Percentiles rank a stretch among this genome's conserved stretches.
These are phyloP conservation scores for Microctonus hyperodae DNA, from an alignment of 2,888 invertebrate species.

Conservation along the genomic window DNA sequence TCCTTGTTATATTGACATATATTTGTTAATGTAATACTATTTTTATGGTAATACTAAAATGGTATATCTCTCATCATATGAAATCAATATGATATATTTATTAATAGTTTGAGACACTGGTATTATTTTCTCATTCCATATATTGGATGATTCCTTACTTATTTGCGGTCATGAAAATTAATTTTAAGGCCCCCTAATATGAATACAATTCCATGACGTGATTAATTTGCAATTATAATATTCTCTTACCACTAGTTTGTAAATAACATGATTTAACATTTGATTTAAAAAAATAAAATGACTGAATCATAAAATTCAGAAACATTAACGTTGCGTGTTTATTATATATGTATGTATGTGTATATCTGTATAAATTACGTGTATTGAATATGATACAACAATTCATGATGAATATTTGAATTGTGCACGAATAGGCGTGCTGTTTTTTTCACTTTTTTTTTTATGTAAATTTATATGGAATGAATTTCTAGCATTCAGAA, in stretches of 20 bases:
- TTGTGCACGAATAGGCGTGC: conserved; percentile 39
- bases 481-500: neutral
- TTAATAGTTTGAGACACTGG: conserved; percentile 2
- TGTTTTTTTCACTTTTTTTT: neutral
- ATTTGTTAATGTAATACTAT: conserved; percentile 33
- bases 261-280: conserved; percentile 23
- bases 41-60: conserved; percentile 37
- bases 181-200: neutral
- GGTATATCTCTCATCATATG: conserved; percentile 17
- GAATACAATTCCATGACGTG: conserved; percentile 3
- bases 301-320: conserved; percentile 57
- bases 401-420: conserved; percentile 28
- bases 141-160: neutral
- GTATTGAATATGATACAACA: neutral
- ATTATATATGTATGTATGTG: conserved; percentile 26
- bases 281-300: conserved; percentile 26
- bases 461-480: conserved; percentile 19
- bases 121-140: neutral
- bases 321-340: conserved; percentile 59
- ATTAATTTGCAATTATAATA: neutral
- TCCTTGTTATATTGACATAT: neutral
- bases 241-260: neutral
- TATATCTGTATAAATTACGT: conserved; percentile 9
- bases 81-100: conserved; percentile 12
- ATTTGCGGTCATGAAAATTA: neutral